A percentile compares a stretch with the other conserved stretches of the same genome.
phyloP scores from a whole-genome alignment of 2,888 invertebrate species.

The Andrena flavipes region DNA sequence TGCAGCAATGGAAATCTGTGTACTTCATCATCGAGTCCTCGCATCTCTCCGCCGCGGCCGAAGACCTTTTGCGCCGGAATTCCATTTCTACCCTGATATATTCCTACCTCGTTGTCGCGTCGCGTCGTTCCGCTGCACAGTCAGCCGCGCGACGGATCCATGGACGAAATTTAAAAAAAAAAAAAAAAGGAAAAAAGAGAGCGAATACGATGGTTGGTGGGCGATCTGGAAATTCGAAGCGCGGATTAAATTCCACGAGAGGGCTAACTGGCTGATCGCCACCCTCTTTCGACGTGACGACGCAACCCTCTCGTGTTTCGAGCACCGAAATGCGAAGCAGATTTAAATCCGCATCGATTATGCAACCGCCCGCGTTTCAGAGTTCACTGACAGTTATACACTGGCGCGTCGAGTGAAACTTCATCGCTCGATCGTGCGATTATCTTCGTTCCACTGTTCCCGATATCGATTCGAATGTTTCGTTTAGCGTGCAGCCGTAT shows the following conservation, averaged over 20 bases:
- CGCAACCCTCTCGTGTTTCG: slow-evolving; percentile 42
- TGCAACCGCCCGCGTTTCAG: slow-evolving; percentile 24
- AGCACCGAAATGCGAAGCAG: slow-evolving; percentile 46
- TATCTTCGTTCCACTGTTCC: slow-evolving; percentile 14
- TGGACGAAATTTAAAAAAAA: slow-evolving; percentile 15
- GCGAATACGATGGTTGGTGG: slow-evolving; percentile 20
- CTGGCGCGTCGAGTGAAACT: not conserved
- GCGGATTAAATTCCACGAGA: slow-evolving; percentile 65
- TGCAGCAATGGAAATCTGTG: slow-evolving; percentile 31
- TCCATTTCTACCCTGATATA: not conserved
- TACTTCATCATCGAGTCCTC: slow-evolving; percentile 31
- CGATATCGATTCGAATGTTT: not conserved
- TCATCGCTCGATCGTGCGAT: not conserved
- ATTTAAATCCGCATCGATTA: slow-evolving; percentile 67
- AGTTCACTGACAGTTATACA: slow-evolving; percentile 19
- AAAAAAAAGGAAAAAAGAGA: slow-evolving; percentile 16
- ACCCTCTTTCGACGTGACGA: slow-evolving; percentile 19
- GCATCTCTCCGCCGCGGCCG: not conserved
- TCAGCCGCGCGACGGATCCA: slow-evolving; percentile 25
- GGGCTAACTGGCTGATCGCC: slow-evolving; percentile 44
- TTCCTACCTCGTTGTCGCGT: slow-evolving; percentile 11
- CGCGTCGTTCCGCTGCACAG: slow-evolving; percentile 33
- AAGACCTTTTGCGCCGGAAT: slow-evolving; percentile 11
- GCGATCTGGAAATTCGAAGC: slow-evolving; percentile 54
- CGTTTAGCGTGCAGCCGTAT: not conserved